Percentiles rank a stretch among this genome's conserved stretches.
Conservation (phyloP, 2,797 vertebrate species). For the Buceros bicornis region DNA sequence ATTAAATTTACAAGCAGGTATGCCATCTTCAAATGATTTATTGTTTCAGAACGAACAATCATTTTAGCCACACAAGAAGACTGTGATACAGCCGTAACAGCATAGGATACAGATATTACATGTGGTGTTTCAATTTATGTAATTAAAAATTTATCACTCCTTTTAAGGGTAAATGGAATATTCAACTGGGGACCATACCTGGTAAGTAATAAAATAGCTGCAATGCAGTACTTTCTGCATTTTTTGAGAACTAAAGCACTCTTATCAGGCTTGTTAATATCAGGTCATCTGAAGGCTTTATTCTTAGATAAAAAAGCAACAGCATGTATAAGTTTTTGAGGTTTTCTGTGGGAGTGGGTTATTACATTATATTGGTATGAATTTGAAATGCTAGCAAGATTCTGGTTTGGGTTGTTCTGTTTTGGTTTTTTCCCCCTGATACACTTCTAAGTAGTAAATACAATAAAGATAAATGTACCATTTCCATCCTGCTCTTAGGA, state of each 20-base stretch:
- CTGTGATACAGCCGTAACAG: conserved; percentile 56
- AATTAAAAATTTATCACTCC: conserved; percentile 79
- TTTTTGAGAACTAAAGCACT: conserved; percentile 73
- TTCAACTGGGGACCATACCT: conserved; percentile 66
- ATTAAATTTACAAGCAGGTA: conserved; percentile 86
- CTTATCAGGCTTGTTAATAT: conserved; percentile 54
- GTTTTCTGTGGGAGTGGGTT: not conserved
- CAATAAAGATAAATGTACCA: not conserved
- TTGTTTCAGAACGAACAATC: conserved; percentile 69
- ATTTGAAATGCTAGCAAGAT: not conserved
- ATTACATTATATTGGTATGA: not conserved
- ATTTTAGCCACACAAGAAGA: conserved; percentile 67
- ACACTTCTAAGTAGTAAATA: not conserved
- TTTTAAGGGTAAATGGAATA: conserved; percentile 72
- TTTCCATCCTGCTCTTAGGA: not conserved
- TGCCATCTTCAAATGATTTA: conserved; percentile 82
- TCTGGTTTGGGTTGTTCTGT: not conserved
- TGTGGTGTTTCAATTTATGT: conserved; percentile 79
- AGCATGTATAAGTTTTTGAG: not conserved
- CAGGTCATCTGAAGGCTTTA: conserved; percentile 39
- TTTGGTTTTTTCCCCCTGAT: not conserved
- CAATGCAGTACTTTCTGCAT: conserved; percentile 70
- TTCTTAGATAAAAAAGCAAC: conserved; percentile 12
- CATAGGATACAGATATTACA: conserved; percentile 68
- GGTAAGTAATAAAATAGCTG: conserved; percentile 71